Percentiles rank a stretch among this genome's conserved stretches.
These are phyloP conservation scores for Calephelis virginiensis DNA, from an alignment of 1,140 invertebrate genomes.

Conservation along the genomic window DNA sequence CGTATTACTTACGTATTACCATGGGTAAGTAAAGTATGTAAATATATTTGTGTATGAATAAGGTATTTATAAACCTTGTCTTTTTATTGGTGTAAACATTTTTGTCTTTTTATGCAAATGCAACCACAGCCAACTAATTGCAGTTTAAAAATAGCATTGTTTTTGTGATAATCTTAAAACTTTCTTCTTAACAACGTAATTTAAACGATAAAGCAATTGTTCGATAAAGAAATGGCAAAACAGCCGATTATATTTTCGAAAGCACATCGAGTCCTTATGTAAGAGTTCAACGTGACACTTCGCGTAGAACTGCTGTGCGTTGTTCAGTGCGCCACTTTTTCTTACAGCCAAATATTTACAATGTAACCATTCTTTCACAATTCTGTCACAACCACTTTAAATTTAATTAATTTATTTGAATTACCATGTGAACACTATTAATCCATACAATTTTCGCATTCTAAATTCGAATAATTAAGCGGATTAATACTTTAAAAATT, in stretches of 20 bases:
- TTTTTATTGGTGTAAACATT: not conserved
- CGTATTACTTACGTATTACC: too few relatives aligned
- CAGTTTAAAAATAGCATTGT: not conserved
- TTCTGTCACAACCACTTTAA: not conserved
- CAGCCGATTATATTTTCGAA: constrained; percentile 72
- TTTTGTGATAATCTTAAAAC: constrained; percentile 29
- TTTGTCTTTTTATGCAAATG: too few relatives aligned
- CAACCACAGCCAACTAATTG: too few relatives aligned
- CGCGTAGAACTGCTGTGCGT: constrained; percentile 37
- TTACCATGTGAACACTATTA: too few relatives aligned
- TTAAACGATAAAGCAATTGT: constrained; percentile 41
- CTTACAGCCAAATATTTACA: constrained; percentile 62
- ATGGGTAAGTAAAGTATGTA: too few relatives aligned
- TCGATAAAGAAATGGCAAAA: constrained; percentile 56
- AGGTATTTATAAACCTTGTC: not conserved
- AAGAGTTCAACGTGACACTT: constrained; percentile 77
- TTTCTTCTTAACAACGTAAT: constrained; percentile 34
- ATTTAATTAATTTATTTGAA: too few relatives aligned
- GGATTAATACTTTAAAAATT: too few relatives aligned
- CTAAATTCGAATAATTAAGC: too few relatives aligned
- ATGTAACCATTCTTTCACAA: constrained; percentile 8
- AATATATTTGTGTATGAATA: not conserved
- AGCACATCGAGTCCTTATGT: constrained; percentile 72
- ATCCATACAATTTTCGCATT: too few relatives aligned
- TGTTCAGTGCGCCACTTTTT: constrained; percentile 69